Evolutionary conservation across 1,140 invertebrate genomes (phyloP).

Genomic region (Drosophila subobscura): DNA sequence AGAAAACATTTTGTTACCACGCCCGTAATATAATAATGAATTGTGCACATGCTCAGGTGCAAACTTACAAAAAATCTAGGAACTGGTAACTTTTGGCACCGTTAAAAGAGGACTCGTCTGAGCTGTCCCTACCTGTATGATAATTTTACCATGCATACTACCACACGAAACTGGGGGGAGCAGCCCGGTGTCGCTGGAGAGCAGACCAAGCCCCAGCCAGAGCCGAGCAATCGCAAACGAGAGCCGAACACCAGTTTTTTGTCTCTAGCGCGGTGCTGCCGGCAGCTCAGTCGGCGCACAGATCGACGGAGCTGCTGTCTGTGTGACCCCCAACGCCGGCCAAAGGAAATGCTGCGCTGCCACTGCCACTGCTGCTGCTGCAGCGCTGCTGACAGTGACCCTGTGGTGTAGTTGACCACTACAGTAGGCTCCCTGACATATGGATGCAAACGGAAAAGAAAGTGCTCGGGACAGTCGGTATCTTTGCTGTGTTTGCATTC

Average conservation of each 20-base stretch:
- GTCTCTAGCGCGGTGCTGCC: constrained; percentile 12
- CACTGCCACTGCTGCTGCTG: constrained; percentile 17
- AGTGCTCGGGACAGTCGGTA: too few relatives aligned
- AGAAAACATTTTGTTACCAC: too few relatives aligned
- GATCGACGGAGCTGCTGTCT: constrained; percentile 17
- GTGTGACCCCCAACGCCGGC: constrained; percentile 52
- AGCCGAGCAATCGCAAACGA: constrained; percentile 12
- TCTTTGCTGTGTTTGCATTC: too few relatives aligned
- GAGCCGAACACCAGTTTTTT: constrained; percentile 30
- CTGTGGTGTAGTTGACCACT: constrained; percentile 30
- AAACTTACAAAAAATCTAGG: too few relatives aligned
- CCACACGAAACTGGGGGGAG: too few relatives aligned
- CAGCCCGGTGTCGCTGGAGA: too few relatives aligned
- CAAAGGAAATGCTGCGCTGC: constrained; percentile 39
- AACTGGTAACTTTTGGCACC: too few relatives aligned
- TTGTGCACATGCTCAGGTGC: too few relatives aligned
- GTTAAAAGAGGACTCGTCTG: too few relatives aligned
- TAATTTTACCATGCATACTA: too few relatives aligned
- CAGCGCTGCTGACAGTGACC: constrained; percentile 41
- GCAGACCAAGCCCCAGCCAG: background rate
- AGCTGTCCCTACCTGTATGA: too few relatives aligned
- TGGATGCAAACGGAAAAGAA: background rate
- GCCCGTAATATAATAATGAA: too few relatives aligned
- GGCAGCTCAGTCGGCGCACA: constrained; percentile 14
- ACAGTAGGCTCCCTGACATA: background rate